Conservation (phyloP, 2,797 vertebrate genomes). For the Amblyopsis hoosieri region DNA sequence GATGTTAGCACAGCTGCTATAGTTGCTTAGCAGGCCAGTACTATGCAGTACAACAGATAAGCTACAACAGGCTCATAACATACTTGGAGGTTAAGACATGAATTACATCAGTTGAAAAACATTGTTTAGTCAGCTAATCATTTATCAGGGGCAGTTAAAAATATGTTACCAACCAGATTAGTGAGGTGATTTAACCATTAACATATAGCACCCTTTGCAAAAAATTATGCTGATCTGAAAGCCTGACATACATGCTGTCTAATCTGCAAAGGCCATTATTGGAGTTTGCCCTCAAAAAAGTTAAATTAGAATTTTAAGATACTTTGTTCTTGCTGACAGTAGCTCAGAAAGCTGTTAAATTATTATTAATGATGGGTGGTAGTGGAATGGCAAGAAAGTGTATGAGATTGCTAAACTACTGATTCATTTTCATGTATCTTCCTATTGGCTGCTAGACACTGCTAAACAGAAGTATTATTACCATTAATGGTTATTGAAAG, state of each 20-base stretch:
- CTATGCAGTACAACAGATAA: too few relatives aligned
- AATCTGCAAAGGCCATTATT: constrained; percentile 35
- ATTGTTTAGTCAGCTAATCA: too few relatives aligned
- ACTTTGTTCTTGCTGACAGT: constrained; percentile 12
- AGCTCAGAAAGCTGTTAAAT: constrained; percentile 9
- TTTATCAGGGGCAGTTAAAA: too few relatives aligned
- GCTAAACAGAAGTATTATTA: constrained; percentile 56
- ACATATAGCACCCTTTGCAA: constrained; percentile 30
- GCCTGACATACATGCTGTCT: constrained; percentile 39
- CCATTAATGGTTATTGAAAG: constrained; percentile 38
- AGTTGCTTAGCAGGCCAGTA: too few relatives aligned
- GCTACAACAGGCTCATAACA: too few relatives aligned
- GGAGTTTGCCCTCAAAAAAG: constrained; percentile 20
- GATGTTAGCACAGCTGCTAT: too few relatives aligned
- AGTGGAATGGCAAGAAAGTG: not conserved
- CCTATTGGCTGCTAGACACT: constrained; percentile 46
- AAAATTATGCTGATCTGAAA: constrained; percentile 42
- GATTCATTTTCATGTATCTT: constrained; percentile 63
- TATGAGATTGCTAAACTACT: constrained; percentile 25
- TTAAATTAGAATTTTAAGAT: constrained; percentile 18
- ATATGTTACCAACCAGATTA: too few relatives aligned
- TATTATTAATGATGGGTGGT: constrained; percentile 16
- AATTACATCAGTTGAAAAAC: too few relatives aligned
- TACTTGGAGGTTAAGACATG: too few relatives aligned
- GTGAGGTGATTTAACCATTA: too few relatives aligned